A percentile compares a stretch with the other conserved stretches of the same genome.
phyloP scores from a whole-genome alignment of 1,140 invertebrate genomes.

The Metopolophium dirhodum region DNA sequence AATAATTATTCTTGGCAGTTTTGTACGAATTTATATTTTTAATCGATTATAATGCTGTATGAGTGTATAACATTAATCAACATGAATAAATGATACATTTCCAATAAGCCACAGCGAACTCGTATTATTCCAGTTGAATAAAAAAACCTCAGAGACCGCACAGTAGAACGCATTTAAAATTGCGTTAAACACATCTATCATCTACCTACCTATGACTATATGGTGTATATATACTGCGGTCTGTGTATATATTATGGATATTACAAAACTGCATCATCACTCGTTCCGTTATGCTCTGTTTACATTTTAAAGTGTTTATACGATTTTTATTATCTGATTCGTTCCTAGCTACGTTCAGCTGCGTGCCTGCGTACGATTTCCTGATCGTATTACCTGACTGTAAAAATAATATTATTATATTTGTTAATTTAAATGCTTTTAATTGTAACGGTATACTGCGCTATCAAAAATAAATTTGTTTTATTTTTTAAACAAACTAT shows the following conservation, averaged over 20 bases:
- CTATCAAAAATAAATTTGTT: background rate
- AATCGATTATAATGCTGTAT: background rate
- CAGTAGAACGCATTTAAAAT: background rate
- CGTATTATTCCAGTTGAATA: background rate
- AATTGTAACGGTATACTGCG: background rate
- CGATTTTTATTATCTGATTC: slow-evolving; percentile 26
- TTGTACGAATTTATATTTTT: background rate
- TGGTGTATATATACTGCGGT: background rate
- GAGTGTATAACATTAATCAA: background rate
- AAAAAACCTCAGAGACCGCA: background rate
- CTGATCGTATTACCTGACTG: background rate
- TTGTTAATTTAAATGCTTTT: background rate
- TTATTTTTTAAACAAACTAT: background rate
- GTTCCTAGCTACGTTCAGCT: background rate
- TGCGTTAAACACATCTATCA: background rate
- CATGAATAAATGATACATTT: background rate
- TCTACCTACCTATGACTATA: background rate
- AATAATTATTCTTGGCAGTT: background rate
- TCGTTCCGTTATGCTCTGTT: slow-evolving; percentile 28
- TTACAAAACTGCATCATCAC: slow-evolving; percentile 26
- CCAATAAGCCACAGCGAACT: background rate
- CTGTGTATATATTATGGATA: background rate
- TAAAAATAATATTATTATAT: background rate
- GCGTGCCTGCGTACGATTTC: background rate
- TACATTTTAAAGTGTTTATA: slow-evolving; percentile 13